Conservation (phyloP, 1,140 invertebrate genomes). For the Nephila pilipes region DNA sequence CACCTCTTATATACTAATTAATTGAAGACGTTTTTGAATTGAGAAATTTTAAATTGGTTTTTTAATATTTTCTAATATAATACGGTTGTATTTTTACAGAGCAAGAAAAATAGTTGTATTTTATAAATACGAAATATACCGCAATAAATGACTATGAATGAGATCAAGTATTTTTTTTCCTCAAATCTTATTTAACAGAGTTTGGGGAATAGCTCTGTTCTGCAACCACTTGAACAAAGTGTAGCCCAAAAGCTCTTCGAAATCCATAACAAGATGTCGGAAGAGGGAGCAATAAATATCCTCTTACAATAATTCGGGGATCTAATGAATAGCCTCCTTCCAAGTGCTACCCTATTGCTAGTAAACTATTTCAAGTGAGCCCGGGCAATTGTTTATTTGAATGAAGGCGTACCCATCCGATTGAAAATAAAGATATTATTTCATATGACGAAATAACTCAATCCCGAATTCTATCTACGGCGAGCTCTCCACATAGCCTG, state of each 20-base stretch:
- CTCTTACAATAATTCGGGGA: not conserved
- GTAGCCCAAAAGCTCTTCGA: not conserved
- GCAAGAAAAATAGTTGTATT: too few species aligned
- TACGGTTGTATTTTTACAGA: too few species aligned
- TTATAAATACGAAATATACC: too few species aligned
- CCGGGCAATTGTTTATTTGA: conserved; percentile 51
- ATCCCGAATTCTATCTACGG: conserved; percentile 46
- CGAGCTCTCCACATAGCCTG: not conserved
- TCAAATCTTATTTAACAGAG: too few species aligned
- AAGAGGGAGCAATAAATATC: conserved; percentile 44
- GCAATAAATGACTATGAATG: too few species aligned
- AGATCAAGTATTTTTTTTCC: too few species aligned
- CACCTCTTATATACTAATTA: too few species aligned
- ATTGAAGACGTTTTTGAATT: too few species aligned
- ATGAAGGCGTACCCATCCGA: conserved; percentile 56
- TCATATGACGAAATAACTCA: conserved; percentile 75
- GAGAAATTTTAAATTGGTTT: too few species aligned
- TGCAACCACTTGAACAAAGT: not conserved
- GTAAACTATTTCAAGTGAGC: conserved; percentile 6
- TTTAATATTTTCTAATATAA: too few species aligned
- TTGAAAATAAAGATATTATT: conserved; percentile 76
- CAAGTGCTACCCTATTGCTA: conserved; percentile 25
- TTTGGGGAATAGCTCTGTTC: too few species aligned
- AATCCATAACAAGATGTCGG: not conserved
- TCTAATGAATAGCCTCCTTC: conserved; percentile 20